Conservation (phyloP, 2,113 vertebrate species). For the Megalops atlanticus region DNA sequence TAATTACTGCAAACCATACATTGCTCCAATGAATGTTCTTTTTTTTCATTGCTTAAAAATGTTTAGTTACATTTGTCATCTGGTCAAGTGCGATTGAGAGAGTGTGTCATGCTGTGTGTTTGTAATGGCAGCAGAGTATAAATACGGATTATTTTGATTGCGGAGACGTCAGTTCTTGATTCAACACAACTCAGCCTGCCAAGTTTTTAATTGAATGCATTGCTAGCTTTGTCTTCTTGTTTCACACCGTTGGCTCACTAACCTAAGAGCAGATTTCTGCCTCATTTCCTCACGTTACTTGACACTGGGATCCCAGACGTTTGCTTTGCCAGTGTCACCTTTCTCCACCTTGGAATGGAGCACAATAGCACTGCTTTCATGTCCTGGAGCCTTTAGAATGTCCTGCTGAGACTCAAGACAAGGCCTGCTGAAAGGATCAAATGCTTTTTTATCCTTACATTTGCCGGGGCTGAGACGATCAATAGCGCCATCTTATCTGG, state of each 20-base stretch:
- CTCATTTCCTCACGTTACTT: constrained; percentile 5
- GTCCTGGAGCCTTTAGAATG: constrained; percentile 37
- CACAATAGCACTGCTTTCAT: constrained; percentile 10
- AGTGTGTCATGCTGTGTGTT: background rate
- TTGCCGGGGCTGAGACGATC: constrained; percentile 40
- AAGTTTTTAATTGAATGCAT: background rate
- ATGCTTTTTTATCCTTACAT: constrained; percentile 45
- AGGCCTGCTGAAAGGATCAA: constrained; percentile 57
- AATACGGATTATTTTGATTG: constrained; percentile 3
- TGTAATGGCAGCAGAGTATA: background rate
- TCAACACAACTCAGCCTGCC: background rate
- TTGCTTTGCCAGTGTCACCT: background rate
- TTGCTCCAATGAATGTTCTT: background rate
- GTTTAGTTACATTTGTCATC: background rate
- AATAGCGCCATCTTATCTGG: constrained; percentile 42
- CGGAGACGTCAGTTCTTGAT: background rate
- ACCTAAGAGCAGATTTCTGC: background rate
- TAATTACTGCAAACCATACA: too few species aligned
- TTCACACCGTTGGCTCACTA: background rate
- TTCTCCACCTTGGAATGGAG: constrained; percentile 23
- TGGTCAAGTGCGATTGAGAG: background rate
- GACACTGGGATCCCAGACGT: constrained; percentile 6
- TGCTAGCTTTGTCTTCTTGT: too few species aligned
- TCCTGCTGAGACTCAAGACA: constrained; percentile 39
- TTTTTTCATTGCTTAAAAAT: background rate